A percentile compares a stretch with the other conserved stretches of the same genome.
phyloP scores from a whole-genome alignment of 1,140 invertebrate species.

The Megalonaias nervosa region DNA sequence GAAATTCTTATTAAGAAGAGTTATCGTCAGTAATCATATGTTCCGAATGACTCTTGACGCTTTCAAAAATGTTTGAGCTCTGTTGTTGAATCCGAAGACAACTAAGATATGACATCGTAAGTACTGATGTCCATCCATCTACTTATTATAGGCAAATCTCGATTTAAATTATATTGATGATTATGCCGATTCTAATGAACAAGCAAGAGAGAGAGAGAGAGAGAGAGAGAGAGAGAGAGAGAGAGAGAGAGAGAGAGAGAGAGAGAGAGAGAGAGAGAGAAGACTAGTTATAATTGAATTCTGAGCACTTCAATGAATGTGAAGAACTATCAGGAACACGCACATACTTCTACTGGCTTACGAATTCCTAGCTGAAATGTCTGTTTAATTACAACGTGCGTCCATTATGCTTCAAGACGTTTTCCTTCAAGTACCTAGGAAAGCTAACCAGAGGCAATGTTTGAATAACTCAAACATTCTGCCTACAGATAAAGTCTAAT shows the following conservation, averaged over 20 bases:
- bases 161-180: neutral
- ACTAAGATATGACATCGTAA: no score
- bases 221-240: slow-evolving; percentile 14
- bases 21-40: no score
- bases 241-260: slow-evolving; percentile 26
- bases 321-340: neutral
- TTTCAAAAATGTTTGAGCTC: no score
- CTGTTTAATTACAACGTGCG: no score
- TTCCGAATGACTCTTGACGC: no score
- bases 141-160: neutral
- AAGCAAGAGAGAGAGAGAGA: slow-evolving; percentile 13
- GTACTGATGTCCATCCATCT: no score
- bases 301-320: neutral
- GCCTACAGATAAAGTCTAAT: neutral
- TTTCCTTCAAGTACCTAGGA: no score
- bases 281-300: neutral
- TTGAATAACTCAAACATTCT: neutral
- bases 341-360: neutral
- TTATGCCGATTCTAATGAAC: neutral
- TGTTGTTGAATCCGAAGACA: no score
- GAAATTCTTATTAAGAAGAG: no score
- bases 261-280: slow-evolving; percentile 1
- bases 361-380: neutral
- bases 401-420: no score
- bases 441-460: no score